Conservation (phyloP, 2,888 invertebrate species). For the Callyntrura guangdongensis region DNA sequence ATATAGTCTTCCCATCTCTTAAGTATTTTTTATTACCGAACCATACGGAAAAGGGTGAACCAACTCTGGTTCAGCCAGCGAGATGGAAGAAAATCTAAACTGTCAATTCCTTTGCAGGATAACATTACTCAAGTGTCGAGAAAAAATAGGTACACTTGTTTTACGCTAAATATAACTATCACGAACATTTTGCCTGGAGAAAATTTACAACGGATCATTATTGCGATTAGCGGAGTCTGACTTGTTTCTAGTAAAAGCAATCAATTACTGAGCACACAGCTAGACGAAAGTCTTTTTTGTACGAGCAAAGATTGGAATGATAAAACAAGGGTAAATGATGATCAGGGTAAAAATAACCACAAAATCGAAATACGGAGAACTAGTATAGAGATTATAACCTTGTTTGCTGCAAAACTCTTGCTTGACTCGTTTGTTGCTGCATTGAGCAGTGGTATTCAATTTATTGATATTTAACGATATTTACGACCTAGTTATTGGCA, state of each 20-base stretch:
- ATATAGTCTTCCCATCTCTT: too few relatives aligned
- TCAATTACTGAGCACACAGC: constrained; percentile 50
- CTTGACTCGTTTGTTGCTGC: constrained; percentile 29
- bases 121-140: constrained; percentile 9
- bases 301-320: constrained; percentile 22
- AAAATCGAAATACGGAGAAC: too few relatives aligned
- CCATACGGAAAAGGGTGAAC: not conserved
- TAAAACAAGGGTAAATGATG: too few relatives aligned
- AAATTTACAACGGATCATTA: constrained; percentile 61
- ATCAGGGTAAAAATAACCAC: not conserved
- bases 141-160: constrained; percentile 29
- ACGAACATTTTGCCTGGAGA: constrained; percentile 41
- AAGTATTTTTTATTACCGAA: too few relatives aligned
- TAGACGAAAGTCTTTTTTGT: constrained; percentile 35
- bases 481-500: constrained; percentile 61
- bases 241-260: constrained; percentile 51
- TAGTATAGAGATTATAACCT: not conserved
- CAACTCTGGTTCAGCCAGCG: not conserved
- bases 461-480: constrained; percentile 68
- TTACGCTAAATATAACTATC: constrained; percentile 37
- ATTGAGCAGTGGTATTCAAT: constrained; percentile 54
- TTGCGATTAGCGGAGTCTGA: constrained; percentile 4
- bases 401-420: constrained; percentile 7
- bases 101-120: not conserved
- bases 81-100: not conserved